These are phyloP conservation scores for Caenorhabditis angaria DNA, from an alignment of 2,888 invertebrate species.

Conservation along the genomic window DNA sequence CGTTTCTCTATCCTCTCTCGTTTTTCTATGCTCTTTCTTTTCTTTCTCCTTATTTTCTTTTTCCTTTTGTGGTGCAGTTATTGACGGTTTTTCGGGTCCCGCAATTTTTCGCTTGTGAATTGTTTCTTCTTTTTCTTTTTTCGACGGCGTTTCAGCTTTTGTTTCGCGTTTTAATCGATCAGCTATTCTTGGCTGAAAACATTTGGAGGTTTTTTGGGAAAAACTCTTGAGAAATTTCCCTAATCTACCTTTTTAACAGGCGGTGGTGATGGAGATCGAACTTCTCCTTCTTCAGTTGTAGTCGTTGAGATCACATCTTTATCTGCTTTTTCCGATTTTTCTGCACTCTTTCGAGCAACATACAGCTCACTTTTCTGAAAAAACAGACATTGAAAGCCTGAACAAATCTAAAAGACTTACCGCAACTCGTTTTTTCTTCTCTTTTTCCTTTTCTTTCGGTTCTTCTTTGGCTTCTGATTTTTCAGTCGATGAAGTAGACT, in stretches of 20 bases:
- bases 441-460: constrained; percentile 10
- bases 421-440: constrained; percentile 25
- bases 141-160: not conserved
- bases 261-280: constrained; percentile 26
- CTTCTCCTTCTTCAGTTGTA: constrained; percentile 29
- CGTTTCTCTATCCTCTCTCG: constrained; percentile 13
- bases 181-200: no score
- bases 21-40: constrained; percentile 11
- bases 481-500: not conserved
- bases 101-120: not conserved
- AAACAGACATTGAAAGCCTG: not conserved
- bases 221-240: no score
- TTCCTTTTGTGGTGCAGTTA: not conserved
- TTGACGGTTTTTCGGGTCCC: not conserved
- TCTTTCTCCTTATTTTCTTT: constrained; percentile 12
- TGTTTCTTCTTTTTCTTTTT: constrained; percentile 6
- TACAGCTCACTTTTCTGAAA: constrained; percentile 2
- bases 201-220: not conserved
- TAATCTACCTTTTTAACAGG: constrained; percentile 28
- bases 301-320: no score
- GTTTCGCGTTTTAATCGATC: no score
- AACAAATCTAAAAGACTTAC: constrained; percentile 3
- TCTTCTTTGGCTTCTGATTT: constrained; percentile 11
- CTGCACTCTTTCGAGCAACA: not conserved
- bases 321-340: not conserved